Conservation (phyloP, 2,113 vertebrate species). For the Oryzias celebensis region DNA sequence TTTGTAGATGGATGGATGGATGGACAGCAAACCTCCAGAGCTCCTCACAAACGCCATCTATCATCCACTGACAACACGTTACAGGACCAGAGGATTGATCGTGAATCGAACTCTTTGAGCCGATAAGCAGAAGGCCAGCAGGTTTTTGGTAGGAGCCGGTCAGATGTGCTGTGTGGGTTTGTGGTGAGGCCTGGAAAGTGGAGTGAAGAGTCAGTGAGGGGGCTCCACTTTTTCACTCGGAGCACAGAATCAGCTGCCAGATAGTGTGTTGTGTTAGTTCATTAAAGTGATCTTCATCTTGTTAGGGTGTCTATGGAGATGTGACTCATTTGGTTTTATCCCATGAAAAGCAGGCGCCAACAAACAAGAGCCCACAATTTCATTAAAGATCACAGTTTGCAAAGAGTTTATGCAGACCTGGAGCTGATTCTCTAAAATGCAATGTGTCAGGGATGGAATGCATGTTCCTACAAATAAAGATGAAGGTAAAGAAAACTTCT, state of each 20-base stretch:
- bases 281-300: conserved; percentile 3
- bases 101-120: conserved; percentile 3
- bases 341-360: too few species aligned
- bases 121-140: not conserved
- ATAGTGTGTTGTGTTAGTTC: not conserved
- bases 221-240: not conserved
- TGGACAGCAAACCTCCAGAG: conserved; percentile 16
- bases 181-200: conserved; percentile 1
- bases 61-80: conserved; percentile 22
- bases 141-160: not conserved
- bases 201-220: not conserved
- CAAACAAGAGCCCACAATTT: too few species aligned
- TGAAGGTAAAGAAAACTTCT: too few species aligned
- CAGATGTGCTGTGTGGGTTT: not conserved
- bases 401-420: too few species aligned
- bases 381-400: too few species aligned
- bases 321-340: not conserved
- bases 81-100: conserved; percentile 19
- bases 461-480: too few species aligned
- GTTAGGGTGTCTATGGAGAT: conserved; percentile 5
- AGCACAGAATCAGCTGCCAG: not conserved
- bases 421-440: too few species aligned
- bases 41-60: not conserved
- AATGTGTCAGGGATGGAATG: too few species aligned
- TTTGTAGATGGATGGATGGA: not conserved